Base-by-base conservation (phyloP, 2,888 invertebrate species). In the Phengaris alcon region DNA sequence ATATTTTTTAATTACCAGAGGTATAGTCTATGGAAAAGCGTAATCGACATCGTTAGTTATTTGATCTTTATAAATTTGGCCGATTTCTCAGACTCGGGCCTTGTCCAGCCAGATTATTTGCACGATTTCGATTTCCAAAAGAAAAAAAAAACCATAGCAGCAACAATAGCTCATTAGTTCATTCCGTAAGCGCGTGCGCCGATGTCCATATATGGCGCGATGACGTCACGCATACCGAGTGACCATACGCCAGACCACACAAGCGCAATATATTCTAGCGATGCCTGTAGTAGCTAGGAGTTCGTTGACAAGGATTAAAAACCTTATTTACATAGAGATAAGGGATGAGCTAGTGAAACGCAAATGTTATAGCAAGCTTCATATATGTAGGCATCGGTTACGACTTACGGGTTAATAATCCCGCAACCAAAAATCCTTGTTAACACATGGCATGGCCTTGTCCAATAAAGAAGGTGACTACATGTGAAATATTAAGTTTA, bases 161-260 rank as follows among this genome's bases (percentile, higher is more conserved):
- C 52, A 72, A 68, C 72, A 72, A 54, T 72, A 54, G 72, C 52
- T 72, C 72, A 72, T 72, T 72, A 54, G 54, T 35, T 72, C 22
- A 54, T 72, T 72, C 72, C 54, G 72, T 72, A 72, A 72, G 72
- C 72, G 72, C 52, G 52, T 51, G 72, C 22, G 72, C 35, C 72
- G 72, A 54, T 52, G 72, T 2, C 54, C 72, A 35, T 72, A 72
- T 72, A 72, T 52, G 35, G 72, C 35, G 52, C 35, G 44, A 22
- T 72, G 72, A 52, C 72, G 52, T 72, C 72, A 70, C 51, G 10
- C 54, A 68, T 35, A 35, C 3, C 10, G 10, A 44, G 52, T 52
- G 72, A 35, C 70, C 70, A 70, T 10, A 72, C 72, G 51, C n/a
- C 70, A 22, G 72, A 72, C 72, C 72, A 22, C 54, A 54, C 54